Evolutionary conservation across 2,113 vertebrate genomes (phyloP), one percentile per base, ranked within the genome.

Genomic region (Indicator indicator): DNA sequence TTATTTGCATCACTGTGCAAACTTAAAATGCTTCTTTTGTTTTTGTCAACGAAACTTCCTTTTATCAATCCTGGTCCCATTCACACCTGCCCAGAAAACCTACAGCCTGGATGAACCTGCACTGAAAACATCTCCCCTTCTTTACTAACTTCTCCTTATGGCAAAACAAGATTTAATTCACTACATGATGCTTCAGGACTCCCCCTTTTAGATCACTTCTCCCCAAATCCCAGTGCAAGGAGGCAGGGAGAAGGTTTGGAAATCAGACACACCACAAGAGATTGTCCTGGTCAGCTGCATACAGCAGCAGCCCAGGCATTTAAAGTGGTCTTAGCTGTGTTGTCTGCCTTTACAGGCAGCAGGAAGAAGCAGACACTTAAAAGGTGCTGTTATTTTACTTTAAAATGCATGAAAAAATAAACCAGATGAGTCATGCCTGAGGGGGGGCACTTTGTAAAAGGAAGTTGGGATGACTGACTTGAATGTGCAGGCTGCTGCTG

Each of bases 251-350:
- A 1, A 3, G 7, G 20, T 81, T 9, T 77, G 73, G 32, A 81
- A 86, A 55, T 52, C 24, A 64, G 58, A 73, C 60, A 33, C 6
- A 14, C 40, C 2, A 4, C 28, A 19, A 50, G 54, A 54, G 5
- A 12, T 69, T 86, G 33, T 86, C 58, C 23, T 24, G 14, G 19
- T 54, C 17, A 30, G 5, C 56, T 52, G 7, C 36, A 42, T 23
- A 9, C 11, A 60, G 48, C 42, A 0, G 1, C 32, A 77, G 50
- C 26, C 50, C 55, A 69, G 28, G 17, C 0, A 5, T 13, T 17
- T 30, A 1, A 24, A 32, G 5, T 15, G 73, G 27, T 17, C 48
- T 40, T 59, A 42, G 18, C 16, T 52, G 8, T 26, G 32, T 33
- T 48, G 33, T 13, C 32, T 50, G 2, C 15, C 30, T 93, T 74